These are phyloP conservation scores for Anagrus nilaparvatae DNA, from an alignment of 1,140 invertebrate species.

Conservation along the genomic window DNA sequence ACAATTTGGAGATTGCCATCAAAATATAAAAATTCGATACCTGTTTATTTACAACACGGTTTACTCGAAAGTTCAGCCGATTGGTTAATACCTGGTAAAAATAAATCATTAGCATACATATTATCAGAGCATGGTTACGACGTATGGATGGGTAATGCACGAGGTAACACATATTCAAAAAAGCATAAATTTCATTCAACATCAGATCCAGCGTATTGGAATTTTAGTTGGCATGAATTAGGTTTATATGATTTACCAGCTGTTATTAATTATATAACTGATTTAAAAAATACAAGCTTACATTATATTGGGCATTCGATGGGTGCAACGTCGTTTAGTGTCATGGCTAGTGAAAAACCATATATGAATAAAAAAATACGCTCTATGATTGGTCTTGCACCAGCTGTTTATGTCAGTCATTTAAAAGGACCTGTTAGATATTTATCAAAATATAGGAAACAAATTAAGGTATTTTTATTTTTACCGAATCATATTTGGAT, in stretches of 20 bases:
- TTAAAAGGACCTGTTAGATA: constrained; percentile 56
- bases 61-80: constrained; percentile 54
- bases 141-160: constrained; percentile 59
- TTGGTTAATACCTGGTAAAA: constrained; percentile 53
- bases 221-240: constrained; percentile 42
- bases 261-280: constrained; percentile 42
- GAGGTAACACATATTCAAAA: constrained; percentile 52
- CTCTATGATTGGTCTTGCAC: constrained; percentile 58
- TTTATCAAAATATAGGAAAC: constrained; percentile 46
- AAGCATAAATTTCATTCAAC: constrained; percentile 31
- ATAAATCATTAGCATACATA: constrained; percentile 53
- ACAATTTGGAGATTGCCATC: constrained; percentile 60
- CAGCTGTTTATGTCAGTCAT: constrained; percentile 59
- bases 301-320: constrained; percentile 53
- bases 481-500: neutral
- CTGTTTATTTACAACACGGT: constrained; percentile 58
- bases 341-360: constrained; percentile 47
- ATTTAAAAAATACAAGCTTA: constrained; percentile 17
- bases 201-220: constrained; percentile 55
- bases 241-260: constrained; percentile 51
- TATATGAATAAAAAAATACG: constrained; percentile 39
- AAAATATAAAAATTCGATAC: constrained; percentile 25
- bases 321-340: constrained; percentile 51
- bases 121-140: constrained; percentile 62
- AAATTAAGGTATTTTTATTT: constrained; percentile 42